Conservation (phyloP, 2,113 vertebrate genomes). For the Amphilophus citrinellus region DNA sequence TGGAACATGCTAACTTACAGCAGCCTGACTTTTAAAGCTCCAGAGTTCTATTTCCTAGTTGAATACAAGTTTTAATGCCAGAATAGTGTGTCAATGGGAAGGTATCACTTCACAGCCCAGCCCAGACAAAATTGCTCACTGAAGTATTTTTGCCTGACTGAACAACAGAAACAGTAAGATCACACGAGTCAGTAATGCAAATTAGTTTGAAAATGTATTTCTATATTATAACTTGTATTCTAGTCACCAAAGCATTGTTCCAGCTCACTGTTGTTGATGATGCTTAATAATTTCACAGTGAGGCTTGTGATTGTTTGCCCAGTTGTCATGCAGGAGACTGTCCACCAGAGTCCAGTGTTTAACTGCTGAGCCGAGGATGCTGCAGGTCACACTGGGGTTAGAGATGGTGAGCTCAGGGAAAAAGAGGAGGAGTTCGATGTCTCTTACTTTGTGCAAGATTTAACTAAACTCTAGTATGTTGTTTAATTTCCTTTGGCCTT, state of each 20-base stretch:
- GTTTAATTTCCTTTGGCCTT: slow-evolving; percentile 16
- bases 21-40: background rate
- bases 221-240: background rate
- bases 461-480: slow-evolving; percentile 22
- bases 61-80: background rate
- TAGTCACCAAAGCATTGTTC: background rate
- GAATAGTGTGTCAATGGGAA: background rate
- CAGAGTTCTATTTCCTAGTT: background rate
- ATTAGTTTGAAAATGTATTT: background rate
- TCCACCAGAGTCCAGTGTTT: slow-evolving; percentile 81
- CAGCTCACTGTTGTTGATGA: accelerated
- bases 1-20: too few relatives aligned
- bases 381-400: slow-evolving; percentile 54
- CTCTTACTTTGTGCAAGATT: slow-evolving; percentile 26
- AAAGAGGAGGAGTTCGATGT: slow-evolving; percentile 5
- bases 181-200: background rate
- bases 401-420: slow-evolving; percentile 4
- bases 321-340: slow-evolving; percentile 62
- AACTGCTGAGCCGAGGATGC: slow-evolving; percentile 43
- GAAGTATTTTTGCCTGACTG: background rate
- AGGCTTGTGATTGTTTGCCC: background rate
- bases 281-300: background rate
- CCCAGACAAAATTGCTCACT: background rate
- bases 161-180: background rate
- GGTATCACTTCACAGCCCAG: background rate